Conservation (phyloP, 2,113 vertebrate species). For the Lethenteron reissneri region DNA sequence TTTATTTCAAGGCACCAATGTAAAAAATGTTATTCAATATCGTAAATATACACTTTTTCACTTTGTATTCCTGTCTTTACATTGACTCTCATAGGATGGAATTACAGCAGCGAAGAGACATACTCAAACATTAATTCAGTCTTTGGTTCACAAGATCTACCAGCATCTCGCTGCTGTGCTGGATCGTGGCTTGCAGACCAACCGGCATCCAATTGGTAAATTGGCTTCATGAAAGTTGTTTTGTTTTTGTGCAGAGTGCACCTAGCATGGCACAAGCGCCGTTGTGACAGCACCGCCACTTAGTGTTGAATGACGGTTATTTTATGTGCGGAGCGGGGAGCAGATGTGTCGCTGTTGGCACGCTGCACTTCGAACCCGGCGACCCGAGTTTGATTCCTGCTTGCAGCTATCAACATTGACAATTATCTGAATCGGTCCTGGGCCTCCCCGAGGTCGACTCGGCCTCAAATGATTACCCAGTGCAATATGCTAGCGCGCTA, state of each 20-base stretch:
- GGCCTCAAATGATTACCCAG: no score
- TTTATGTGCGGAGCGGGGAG: no score
- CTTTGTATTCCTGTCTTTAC: neutral
- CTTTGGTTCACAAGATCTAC: conserved; percentile 88
- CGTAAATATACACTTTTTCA: neutral
- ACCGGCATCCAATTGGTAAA: conserved; percentile 80
- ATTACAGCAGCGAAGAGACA: conserved; percentile 66
- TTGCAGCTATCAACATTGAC: no score
- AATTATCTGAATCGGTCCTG: no score
- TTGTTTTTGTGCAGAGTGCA: neutral
- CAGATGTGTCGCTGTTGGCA: no score
- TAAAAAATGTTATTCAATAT: no score
- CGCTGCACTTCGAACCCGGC: no score
- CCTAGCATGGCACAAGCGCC: neutral
- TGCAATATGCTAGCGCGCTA: no score
- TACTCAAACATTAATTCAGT: conserved; percentile 80
- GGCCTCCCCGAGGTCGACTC: no score
- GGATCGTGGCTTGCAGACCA: conserved; percentile 71
- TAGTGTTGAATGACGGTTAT: neutral
- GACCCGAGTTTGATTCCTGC: no score
- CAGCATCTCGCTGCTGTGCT: conserved; percentile 74
- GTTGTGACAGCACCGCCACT: neutral
- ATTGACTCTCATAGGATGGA: conserved; percentile 37
- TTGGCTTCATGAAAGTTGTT: no score
- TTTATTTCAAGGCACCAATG: no score